These are phyloP conservation scores for Tetrapedia diversipes DNA, from an alignment of 2,888 invertebrate genomes.

Conservation along the genomic window DNA sequence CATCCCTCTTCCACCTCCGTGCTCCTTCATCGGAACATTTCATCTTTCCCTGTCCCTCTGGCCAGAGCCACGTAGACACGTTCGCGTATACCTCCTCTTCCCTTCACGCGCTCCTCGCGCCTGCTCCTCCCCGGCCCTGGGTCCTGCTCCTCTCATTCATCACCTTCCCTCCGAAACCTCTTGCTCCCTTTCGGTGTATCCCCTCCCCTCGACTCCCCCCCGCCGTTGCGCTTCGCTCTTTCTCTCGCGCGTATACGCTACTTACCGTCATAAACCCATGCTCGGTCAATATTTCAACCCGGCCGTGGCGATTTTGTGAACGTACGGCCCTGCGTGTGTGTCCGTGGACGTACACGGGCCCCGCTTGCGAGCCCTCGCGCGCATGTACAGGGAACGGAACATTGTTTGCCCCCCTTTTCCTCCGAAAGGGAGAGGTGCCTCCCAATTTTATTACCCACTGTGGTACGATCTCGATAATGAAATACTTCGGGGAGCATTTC, in stretches of 20 bases:
- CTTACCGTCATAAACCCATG: constrained; percentile 66
- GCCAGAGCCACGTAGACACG: neutral
- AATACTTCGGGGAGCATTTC: constrained; percentile 72
- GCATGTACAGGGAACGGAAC: neutral
- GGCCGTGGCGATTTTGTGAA: constrained; percentile 45
- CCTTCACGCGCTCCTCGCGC: constrained; percentile 16
- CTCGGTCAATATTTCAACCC: constrained; percentile 62
- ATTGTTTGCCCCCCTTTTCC: neutral
- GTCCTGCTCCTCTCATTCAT: constrained; percentile 49
- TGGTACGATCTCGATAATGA: constrained; percentile 75
- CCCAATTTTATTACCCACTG: constrained; percentile 75
- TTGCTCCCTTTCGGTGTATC: constrained; percentile 50
- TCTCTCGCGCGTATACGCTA: constrained; percentile 52
- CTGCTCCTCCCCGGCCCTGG: neutral
- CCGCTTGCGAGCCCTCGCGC: neutral
- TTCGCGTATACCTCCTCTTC: constrained; percentile 22
- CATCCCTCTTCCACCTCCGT: constrained; percentile 21
- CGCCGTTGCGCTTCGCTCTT: constrained; percentile 22
- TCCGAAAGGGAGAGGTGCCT: constrained; percentile 66
- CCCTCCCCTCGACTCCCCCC: constrained; percentile 7
- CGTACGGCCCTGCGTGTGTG: constrained; percentile 13
- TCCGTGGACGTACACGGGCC: neutral
- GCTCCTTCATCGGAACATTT: constrained; percentile 7
- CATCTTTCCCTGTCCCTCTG: constrained; percentile 11
- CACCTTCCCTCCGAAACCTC: constrained; percentile 47